Percentiles rank a stretch among this genome's conserved stretches.
phyloP scores from a whole-genome alignment of 2,888 invertebrate species.

The Drosophila putrida region DNA sequence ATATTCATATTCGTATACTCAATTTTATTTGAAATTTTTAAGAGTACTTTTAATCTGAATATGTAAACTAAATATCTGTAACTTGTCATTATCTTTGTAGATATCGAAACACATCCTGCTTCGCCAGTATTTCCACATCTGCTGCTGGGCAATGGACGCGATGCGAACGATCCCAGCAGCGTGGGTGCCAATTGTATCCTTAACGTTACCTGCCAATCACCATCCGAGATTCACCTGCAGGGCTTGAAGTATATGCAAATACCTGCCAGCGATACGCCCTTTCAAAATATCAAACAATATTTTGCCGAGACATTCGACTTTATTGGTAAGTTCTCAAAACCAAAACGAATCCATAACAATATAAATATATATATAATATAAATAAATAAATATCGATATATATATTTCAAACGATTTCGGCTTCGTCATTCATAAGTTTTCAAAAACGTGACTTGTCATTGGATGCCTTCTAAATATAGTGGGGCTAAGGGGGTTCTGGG shows the following conservation, averaged over 20 bases:
- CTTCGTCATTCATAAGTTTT: slow-evolving; percentile 27
- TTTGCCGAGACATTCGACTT: slow-evolving; percentile 94
- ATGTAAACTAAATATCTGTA: too few relatives aligned
- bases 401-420: not conserved
- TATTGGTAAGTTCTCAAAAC: slow-evolving; percentile 89
- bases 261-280: slow-evolving; percentile 93
- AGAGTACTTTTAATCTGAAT: not conserved
- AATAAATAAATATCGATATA: not conserved
- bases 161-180: slow-evolving; percentile 90
- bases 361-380: not conserved
- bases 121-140: slow-evolving; percentile 93
- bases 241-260: slow-evolving; percentile 91
- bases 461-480: slow-evolving; percentile 37
- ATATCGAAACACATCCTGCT: slow-evolving; percentile 91
- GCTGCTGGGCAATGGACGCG: slow-evolving; percentile 93
- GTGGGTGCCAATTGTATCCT: slow-evolving; percentile 92
- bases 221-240: slow-evolving; percentile 88
- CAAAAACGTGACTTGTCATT: slow-evolving; percentile 73
- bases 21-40: too few relatives aligned
- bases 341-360: slow-evolving; percentile 24
- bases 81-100: slow-evolving; percentile 80
- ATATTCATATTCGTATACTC: too few relatives aligned
- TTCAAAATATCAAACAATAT: slow-evolving; percentile 95
- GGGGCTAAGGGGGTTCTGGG: slow-evolving; percentile 7
- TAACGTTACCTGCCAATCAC: slow-evolving; percentile 92